Evolutionary conservation across 1,140 invertebrate species (phyloP), one percentile per base, ranked within the genome.

Genomic region (Phthorimaea operculella): DNA sequence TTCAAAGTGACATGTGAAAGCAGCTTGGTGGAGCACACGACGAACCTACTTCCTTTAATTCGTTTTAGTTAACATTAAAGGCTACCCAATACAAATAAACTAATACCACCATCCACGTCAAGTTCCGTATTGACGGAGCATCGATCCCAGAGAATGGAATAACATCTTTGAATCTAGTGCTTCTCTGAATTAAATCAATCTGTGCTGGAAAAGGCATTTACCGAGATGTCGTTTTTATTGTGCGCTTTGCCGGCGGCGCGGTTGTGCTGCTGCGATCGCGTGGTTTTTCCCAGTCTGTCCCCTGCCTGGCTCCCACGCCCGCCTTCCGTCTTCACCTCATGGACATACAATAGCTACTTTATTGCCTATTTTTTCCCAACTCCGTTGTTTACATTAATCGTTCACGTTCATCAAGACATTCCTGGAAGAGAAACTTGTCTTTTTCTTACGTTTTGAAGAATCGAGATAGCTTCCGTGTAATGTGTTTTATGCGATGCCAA

Each of bases 311-410:
- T 61, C 62, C 44, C 14, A 63, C 70, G 79, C 81, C 79, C 57
- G 65, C 63, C 76, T 76, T 75, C 72, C 70, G 66, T 67, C 72
- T 71, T 64, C 60, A 66, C 60, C 59, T 60, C 66, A 66, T 63
- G 70, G 67, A 66, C 63, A 65, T 58, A 83, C 77, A 84, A 82
- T 82, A 68, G 77, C 68, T 68, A 70, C 67, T 66, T 74, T 74
- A 73, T 69, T 70, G 71, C 62, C 67, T 63, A 71, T 71, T 79
- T 81, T 83, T 82, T 82, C 65, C 70, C 57, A 72, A 58, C 70
- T 75, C 71, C 68, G 70, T 79, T 74, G 67, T 74, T 69, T 65
- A 73, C 70, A 67, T 71, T 70, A 74, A 70, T 71, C 57, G 66
- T 73, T 71, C 72, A 58, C 65, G 69, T 70, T 71, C 64, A 63